Evolutionary conservation across 1,140 invertebrate genomes (phyloP).

Genomic region (Leptinotarsa texana): DNA sequence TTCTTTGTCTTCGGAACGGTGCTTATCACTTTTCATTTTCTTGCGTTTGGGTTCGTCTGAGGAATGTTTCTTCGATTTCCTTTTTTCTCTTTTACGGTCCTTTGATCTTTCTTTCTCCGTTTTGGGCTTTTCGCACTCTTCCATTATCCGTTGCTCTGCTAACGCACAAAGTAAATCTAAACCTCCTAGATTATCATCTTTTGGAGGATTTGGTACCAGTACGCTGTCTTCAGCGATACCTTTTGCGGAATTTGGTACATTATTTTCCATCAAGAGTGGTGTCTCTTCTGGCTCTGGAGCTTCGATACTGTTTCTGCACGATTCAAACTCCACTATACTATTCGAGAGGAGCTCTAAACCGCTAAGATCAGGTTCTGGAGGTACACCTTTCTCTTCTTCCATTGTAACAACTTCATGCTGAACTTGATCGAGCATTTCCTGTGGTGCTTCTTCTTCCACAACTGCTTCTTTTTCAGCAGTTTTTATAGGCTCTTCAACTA

Average conservation of each 20-base stretch:
- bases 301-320: constrained; percentile 44
- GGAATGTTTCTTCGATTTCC: constrained; percentile 47
- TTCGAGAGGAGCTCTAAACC: constrained; percentile 81
- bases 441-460: constrained; percentile 20
- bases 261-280: constrained; percentile 6
- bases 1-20: constrained; percentile 36
- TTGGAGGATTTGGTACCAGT: constrained; percentile 45
- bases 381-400: not conserved
- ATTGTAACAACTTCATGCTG: not conserved
- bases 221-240: constrained; percentile 34
- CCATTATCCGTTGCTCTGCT: constrained; percentile 81
- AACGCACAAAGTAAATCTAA: constrained; percentile 81
- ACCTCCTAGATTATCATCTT: constrained; percentile 66
- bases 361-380: constrained; percentile 65
- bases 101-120: constrained; percentile 34
- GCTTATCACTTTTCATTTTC: constrained; percentile 43
- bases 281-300: constrained; percentile 34
- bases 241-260: constrained; percentile 30
- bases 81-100: constrained; percentile 41
- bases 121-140: constrained; percentile 63
- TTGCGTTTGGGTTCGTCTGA: constrained; percentile 46
- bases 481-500: not conserved
- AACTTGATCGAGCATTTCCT: constrained; percentile 8
- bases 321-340: constrained; percentile 76
- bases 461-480: not conserved